phyloP scores from a whole-genome alignment of 2,888 invertebrate species.

The Macrophya alboannulata region DNA sequence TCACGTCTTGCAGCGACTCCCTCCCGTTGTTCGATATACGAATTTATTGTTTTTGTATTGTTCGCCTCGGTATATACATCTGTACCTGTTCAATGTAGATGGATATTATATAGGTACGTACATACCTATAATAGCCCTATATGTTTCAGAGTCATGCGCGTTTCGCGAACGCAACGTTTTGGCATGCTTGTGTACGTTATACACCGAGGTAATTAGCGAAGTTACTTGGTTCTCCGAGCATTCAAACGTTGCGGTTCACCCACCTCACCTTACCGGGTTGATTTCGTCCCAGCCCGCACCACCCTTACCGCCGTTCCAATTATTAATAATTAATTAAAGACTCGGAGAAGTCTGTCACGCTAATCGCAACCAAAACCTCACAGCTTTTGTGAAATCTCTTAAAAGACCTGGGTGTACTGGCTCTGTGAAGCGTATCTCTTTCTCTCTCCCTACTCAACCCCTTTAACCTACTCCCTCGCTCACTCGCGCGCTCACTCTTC shows the following conservation, averaged over 20 bases:
- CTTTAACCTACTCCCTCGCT: background rate
- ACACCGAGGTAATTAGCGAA: slow-evolving; percentile 51
- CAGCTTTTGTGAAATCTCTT: slow-evolving; percentile 27
- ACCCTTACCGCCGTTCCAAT: slow-evolving; percentile 29
- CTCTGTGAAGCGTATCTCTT: background rate
- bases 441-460: background rate
- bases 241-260: slow-evolving; percentile 48
- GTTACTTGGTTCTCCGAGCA: slow-evolving; percentile 53
- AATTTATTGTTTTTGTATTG: slow-evolving; percentile 4
- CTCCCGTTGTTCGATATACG: background rate
- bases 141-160: background rate
- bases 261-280: background rate
- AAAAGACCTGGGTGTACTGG: slow-evolving; percentile 18
- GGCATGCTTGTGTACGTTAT: slow-evolving; percentile 2
- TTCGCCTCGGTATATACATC: background rate
- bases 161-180: background rate
- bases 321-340: slow-evolving; percentile 53
- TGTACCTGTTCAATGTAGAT: background rate
- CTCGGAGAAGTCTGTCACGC: slow-evolving; percentile 46
- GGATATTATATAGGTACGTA: too few species aligned
- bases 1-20: background rate
- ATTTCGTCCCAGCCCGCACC: slow-evolving; percentile 4
- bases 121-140: too few species aligned
- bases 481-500: background rate
- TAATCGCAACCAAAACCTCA: slow-evolving; percentile 29